Conservation (phyloP, 1,140 invertebrate genomes). For the Drosophila repleta region DNA sequence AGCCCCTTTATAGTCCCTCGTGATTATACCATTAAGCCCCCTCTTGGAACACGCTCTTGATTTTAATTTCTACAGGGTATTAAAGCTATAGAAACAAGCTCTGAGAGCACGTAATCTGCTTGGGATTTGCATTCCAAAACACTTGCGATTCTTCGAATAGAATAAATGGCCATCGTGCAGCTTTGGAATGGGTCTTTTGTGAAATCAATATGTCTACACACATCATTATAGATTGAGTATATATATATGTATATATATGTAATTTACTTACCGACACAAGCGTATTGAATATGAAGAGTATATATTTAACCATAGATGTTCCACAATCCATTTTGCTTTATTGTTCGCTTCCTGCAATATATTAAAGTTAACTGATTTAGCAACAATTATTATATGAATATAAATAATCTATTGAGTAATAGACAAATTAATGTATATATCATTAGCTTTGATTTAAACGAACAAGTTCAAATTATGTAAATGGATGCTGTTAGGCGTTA, state of each 20-base stretch:
- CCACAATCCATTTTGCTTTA: constrained; percentile 86
- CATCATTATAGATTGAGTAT: not conserved
- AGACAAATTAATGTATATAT: not conserved
- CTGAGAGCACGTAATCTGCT: not conserved
- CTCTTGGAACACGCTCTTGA: no score
- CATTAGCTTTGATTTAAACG: not conserved
- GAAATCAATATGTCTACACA: not conserved
- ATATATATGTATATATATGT: not conserved
- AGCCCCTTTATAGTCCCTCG: no score
- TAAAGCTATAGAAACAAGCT: not conserved
- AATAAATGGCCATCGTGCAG: not conserved
- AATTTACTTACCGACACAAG: constrained; percentile 90
- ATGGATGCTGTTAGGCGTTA: constrained; percentile 16
- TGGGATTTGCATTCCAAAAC: not conserved
- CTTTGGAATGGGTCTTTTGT: not conserved
- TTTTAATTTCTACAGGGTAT: not conserved
- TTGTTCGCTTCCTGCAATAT: constrained; percentile 44
- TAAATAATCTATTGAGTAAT: no score
- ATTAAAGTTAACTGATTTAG: constrained; percentile 8
- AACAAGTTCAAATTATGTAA: constrained; percentile 39
- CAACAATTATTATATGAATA: no score
- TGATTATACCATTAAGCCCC: no score
- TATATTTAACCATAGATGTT: constrained; percentile 91
- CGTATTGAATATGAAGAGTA: constrained; percentile 93
- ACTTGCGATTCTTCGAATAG: constrained; percentile 3